Evolutionary conservation across 2,797 vertebrate species (phyloP).

Genomic region (Delichon dasypus): DNA sequence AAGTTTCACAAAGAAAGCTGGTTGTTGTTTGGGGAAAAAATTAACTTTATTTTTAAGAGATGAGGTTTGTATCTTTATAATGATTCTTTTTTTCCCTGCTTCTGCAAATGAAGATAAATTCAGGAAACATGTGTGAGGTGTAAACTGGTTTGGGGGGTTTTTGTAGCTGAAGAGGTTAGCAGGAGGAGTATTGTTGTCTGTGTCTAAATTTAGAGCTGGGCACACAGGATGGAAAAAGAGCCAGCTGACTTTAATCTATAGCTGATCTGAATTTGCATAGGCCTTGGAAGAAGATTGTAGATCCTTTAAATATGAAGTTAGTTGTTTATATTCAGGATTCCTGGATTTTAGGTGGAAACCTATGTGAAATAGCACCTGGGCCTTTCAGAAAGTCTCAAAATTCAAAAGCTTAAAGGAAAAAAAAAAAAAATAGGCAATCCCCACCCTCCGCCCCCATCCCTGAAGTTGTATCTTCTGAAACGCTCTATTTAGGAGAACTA

Average conservation of each 20-base stretch:
- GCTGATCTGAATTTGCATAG: neutral
- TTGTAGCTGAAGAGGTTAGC: neutral
- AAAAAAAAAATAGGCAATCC: neutral
- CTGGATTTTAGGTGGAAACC: neutral
- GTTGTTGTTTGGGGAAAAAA: neutral
- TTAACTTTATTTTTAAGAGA: neutral
- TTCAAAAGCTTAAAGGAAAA: neutral
- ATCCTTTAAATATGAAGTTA: neutral
- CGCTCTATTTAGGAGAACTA: neutral
- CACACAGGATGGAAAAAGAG: neutral
- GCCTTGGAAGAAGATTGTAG: neutral
- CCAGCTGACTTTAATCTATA: neutral
- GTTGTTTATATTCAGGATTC: neutral
- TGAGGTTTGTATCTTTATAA: neutral
- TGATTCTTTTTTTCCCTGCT: neutral
- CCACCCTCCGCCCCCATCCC: neutral
- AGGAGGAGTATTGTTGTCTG: neutral
- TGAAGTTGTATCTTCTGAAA: neutral
- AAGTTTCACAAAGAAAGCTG: neutral
- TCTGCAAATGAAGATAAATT: neutral
- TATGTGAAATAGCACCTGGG: neutral
- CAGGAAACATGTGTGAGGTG: neutral
- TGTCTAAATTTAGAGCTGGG: constrained; percentile 2
- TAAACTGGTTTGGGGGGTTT: neutral
- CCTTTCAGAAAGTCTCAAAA: neutral